phyloP scores from a whole-genome alignment of 2,888 invertebrate species.

The Crepidodera aurea region DNA sequence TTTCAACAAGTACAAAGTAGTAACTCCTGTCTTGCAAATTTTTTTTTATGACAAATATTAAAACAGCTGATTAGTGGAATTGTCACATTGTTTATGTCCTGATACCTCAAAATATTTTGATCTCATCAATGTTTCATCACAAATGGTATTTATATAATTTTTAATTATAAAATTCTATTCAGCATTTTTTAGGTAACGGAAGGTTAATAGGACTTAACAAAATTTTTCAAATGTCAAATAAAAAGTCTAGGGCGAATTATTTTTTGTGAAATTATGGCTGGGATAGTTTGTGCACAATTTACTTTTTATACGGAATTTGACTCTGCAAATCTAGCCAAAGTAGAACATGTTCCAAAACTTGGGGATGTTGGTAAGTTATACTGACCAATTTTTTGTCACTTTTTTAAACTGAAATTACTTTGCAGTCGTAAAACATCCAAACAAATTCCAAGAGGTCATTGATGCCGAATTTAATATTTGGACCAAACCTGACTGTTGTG shows the following conservation, averaged over 20 bases:
- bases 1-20: background rate
- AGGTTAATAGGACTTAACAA: conserved; percentile 6
- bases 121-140: background rate
- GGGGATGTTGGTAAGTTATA: conserved; percentile 59
- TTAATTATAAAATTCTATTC: background rate
- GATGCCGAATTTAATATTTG: conserved; percentile 89
- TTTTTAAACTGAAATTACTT: conserved; percentile 1
- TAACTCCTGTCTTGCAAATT: background rate
- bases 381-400: background rate
- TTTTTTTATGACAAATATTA: conserved; percentile 17
- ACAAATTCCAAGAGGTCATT: conserved; percentile 62
- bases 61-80: conserved; percentile 28
- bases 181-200: conserved; percentile 12
- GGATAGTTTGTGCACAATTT: conserved; percentile 75
- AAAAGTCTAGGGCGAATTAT: conserved; percentile 29
- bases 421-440: conserved; percentile 38
- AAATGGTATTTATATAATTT: conserved; percentile 18
- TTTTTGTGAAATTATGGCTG: conserved; percentile 54
- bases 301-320: conserved; percentile 88
- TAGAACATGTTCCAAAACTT: conserved; percentile 72
- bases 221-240: conserved; percentile 26
- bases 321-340: conserved; percentile 86
- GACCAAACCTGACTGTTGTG: conserved; percentile 89
- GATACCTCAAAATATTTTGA: conserved; percentile 20
- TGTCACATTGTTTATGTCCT: conserved; percentile 26